Base-by-base conservation (phyloP, 2,797 vertebrate species). In the Darevskia mixta region DNA sequence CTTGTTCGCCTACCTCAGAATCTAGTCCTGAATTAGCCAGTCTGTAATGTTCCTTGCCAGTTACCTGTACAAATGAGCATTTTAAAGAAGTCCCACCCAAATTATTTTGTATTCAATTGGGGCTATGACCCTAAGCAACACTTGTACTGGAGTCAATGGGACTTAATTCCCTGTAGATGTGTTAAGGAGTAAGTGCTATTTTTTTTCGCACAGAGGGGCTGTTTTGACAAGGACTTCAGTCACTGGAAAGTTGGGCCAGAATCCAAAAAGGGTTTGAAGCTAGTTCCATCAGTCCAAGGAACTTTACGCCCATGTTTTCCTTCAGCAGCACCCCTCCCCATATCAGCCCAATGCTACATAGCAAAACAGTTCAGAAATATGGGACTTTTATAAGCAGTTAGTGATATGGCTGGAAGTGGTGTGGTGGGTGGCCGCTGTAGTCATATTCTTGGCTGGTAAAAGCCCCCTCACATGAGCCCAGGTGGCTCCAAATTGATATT, bases 221-320 rank as follows among this genome's bases (percentile, higher is more conserved):
- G 86, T 89, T 87, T 91, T 89, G 88, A 79, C 75, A 83, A 93
- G 82, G 69, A 45, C 10, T n/a, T 72, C 17, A 38, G 41, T 29
- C 2, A 35, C 76, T 55, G 15, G 20, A 84, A 72, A 86, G 25
- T 35, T 55, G 32, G 75, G 25, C 32, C 45, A 71, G 41, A 32
- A 58, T 78, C 76, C 69, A 45, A 81, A 55, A 82, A 23, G 45
- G 27, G 7, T 11, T 3, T 32, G 49, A 38, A 79, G 35, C 83
- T 76, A 41, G 61, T 41, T 86, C 49, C 7, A n/a, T 75, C 27
- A 86, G 71, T 25, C 32, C 58, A 76, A 49, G 25, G 55, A 66
- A 2, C 3, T 8, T n/a, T 38, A 38, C 2, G 67, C 49, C 13
- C 27, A 23, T 41, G 27, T 0, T 89, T 88, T 83, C 58, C 20